phyloP scores from a whole-genome alignment of 2,888 invertebrate species.

The Epirrhoe alternata region DNA sequence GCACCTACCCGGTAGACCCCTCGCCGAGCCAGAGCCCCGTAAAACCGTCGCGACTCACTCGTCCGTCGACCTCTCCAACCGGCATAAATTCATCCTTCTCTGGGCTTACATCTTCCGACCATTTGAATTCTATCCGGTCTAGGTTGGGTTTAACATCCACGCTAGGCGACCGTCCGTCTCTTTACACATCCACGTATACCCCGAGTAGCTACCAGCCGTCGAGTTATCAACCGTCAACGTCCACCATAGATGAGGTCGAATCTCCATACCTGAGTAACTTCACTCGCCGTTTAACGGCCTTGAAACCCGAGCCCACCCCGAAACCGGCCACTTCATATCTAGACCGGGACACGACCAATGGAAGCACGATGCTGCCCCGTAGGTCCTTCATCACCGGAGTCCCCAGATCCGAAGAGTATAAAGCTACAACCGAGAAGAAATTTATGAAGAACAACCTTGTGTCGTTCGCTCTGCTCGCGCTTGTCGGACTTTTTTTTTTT shows the following conservation, averaged over 20 bases:
- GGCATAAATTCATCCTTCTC: constrained; percentile 61
- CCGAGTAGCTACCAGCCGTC: constrained; percentile 66
- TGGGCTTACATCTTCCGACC: constrained; percentile 74
- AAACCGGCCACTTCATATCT: constrained; percentile 57
- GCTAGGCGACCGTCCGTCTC: constrained; percentile 68
- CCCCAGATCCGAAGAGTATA: constrained; percentile 75
- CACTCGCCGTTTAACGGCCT: constrained; percentile 85
- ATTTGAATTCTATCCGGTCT: constrained; percentile 85
- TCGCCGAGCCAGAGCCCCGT: constrained; percentile 69
- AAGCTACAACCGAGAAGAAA: constrained; percentile 74
- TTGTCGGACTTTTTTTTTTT: constrained; percentile 87
- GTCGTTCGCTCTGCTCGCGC: constrained; percentile 86
- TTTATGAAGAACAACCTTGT: constrained; percentile 86
- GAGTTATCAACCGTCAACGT: constrained; percentile 70
- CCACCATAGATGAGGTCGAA: constrained; percentile 83
- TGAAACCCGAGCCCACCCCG: constrained; percentile 68
- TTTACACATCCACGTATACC: constrained; percentile 63
- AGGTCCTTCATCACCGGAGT: constrained; percentile 73
- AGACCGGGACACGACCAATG: constrained; percentile 75
- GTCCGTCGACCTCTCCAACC: constrained; percentile 67
- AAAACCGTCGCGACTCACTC: constrained; percentile 71
- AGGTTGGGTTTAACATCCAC: constrained; percentile 82
- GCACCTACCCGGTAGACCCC: constrained; percentile 67
- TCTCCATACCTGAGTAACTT: constrained; percentile 90
- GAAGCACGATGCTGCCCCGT: constrained; percentile 66